phyloP scores from a whole-genome alignment of 2,113 vertebrate species.

The Nycticorax nycticorax region DNA sequence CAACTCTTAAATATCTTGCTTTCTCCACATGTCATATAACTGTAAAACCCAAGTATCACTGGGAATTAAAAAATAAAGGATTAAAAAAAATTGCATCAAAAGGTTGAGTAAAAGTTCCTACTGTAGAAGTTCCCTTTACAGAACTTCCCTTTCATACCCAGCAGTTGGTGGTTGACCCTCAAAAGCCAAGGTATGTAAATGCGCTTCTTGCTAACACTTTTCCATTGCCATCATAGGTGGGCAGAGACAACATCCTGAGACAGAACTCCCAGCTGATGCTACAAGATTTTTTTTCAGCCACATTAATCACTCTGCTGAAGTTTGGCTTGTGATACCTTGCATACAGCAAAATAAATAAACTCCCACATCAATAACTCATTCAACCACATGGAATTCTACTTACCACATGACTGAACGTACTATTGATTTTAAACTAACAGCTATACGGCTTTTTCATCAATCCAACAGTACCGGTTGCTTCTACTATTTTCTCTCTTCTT shows the following conservation, averaged over 20 bases:
- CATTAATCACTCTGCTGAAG: slow-evolving; percentile 40
- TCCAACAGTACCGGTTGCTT: neutral
- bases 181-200: neutral
- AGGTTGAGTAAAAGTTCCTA: neutral
- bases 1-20: neutral
- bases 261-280: neutral
- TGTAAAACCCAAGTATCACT: neutral
- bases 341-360: slow-evolving; percentile 62
- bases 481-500: neutral
- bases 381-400: slow-evolving; percentile 45
- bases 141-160: neutral
- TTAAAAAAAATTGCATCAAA: neutral
- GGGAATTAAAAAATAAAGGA: neutral
- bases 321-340: slow-evolving; percentile 21
- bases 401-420: slow-evolving; percentile 22
- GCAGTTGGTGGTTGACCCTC: neutral
- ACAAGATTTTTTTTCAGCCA: slow-evolving; percentile 3
- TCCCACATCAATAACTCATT: slow-evolving; percentile 51
- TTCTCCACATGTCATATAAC: neutral
- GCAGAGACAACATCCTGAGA: neutral
- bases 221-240: neutral
- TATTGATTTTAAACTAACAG: slow-evolving; percentile 54
- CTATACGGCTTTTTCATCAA: neutral
- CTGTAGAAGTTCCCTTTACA: neutral
- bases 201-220: neutral